Percentiles rank a stretch among this genome's conserved stretches.
These are phyloP conservation scores for Dastarcus helophoroides DNA, from an alignment of 2,888 invertebrate genomes.

Conservation along the genomic window DNA sequence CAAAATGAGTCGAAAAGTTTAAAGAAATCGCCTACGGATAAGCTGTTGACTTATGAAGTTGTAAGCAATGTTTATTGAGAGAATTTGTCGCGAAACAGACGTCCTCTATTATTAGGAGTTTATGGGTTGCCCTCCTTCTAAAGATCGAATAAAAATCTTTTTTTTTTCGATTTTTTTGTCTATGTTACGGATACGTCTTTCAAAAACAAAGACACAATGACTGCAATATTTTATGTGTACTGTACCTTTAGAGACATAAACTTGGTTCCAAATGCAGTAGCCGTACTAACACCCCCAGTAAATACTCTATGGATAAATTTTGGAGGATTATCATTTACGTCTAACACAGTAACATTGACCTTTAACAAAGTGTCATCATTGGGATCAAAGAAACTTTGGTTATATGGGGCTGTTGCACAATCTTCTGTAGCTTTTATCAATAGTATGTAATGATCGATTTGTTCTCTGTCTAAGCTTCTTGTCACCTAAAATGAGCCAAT, in stretches of 20 bases:
- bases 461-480: conserved; percentile 65
- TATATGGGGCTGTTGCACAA: conserved; percentile 51
- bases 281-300: conserved; percentile 90
- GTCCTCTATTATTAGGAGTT: too few species aligned
- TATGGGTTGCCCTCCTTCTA: too few species aligned
- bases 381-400: conserved; percentile 43
- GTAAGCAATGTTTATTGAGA: too few species aligned
- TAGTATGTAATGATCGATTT: conserved; percentile 52
- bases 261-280: conserved; percentile 79
- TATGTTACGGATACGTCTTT: too few species aligned
- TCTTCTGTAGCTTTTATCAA: conserved; percentile 76
- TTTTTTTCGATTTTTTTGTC: too few species aligned
- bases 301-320: conserved; percentile 69
- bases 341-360: conserved; percentile 60
- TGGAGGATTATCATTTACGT: conserved; percentile 88
- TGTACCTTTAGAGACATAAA: conserved; percentile 73
- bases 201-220: too few species aligned
- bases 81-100: too few species aligned
- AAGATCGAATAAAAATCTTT: too few species aligned
- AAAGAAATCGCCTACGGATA: too few species aligned
- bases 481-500: conserved; percentile 33
- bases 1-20: too few species aligned
- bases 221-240: background rate
- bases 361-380: conserved; percentile 58
- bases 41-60: too few species aligned